Evolutionary conservation across 1,140 invertebrate genomes (phyloP).

Genomic region (Papilio aristodemus): DNA sequence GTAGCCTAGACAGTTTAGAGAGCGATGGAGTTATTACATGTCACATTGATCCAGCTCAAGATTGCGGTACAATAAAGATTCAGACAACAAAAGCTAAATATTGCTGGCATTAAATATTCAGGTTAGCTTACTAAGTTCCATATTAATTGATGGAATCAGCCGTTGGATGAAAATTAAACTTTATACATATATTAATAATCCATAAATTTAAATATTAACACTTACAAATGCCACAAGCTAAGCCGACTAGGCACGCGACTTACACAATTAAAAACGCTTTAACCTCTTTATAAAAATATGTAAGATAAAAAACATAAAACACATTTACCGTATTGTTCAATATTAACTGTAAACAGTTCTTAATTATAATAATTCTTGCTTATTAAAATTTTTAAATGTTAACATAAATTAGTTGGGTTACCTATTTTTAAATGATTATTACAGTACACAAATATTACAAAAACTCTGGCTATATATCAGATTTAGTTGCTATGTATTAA

Average conservation of each 20-base stretch:
- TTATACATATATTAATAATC: not conserved
- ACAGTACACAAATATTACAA: too few relatives aligned
- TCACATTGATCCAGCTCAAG: too few relatives aligned
- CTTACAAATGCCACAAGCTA: not conserved
- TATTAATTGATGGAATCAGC: not conserved
- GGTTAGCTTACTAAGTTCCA: too few relatives aligned
- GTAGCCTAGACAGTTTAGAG: too few relatives aligned
- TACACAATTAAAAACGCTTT: slow-evolving; percentile 12
- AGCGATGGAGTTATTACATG: too few relatives aligned
- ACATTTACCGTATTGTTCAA: not conserved
- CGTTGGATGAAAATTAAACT: not conserved
- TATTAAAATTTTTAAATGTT: not conserved
- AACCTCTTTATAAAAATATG: slow-evolving; percentile 5
- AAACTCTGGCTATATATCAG: too few relatives aligned
- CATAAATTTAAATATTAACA: slow-evolving; percentile 1
- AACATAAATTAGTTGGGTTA: too few relatives aligned
- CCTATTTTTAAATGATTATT: too few relatives aligned
- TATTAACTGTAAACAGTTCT: not conserved
- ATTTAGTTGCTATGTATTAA: not conserved
- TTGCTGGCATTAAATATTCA: too few relatives aligned
- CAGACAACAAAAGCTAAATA: too few relatives aligned
- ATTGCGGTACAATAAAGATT: too few relatives aligned
- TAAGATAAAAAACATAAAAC: not conserved
- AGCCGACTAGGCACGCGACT: not conserved
- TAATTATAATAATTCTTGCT: not conserved